phyloP scores from a whole-genome alignment of 2,888 invertebrate genomes.

The Chesias legatella region DNA sequence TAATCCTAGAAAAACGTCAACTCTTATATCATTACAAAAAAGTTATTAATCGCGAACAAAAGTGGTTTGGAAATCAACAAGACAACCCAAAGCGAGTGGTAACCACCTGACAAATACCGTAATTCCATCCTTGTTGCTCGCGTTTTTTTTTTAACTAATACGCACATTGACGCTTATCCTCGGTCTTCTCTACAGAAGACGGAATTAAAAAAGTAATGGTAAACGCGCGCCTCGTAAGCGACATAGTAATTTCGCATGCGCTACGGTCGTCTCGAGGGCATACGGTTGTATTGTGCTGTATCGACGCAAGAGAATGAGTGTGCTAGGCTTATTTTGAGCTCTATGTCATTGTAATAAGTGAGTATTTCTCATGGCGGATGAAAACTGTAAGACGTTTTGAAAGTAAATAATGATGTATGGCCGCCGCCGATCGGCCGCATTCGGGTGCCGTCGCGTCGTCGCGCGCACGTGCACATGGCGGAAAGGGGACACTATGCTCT shows the following conservation, averaged over 20 bases:
- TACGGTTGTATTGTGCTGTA: conserved; percentile 32
- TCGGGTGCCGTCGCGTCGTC: conserved; percentile 68
- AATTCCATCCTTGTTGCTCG: conserved; percentile 39
- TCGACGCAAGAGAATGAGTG: conserved; percentile 22
- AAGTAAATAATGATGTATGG: conserved; percentile 33
- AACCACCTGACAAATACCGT: conserved; percentile 59
- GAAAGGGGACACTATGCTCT: conserved; percentile 49
- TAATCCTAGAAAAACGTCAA: conserved; percentile 37
- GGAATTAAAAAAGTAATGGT: conserved; percentile 43
- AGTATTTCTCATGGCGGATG: conserved; percentile 10
- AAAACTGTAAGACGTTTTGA: conserved; percentile 25
- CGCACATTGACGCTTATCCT: conserved; percentile 38
- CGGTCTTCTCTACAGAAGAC: not conserved
- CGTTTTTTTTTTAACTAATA: conserved; percentile 23
- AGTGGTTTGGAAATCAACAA: conserved; percentile 71
- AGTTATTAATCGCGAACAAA: conserved; percentile 48
- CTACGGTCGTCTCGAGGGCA: conserved; percentile 68
- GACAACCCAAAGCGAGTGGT: conserved; percentile 60
- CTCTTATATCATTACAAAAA: conserved; percentile 49
- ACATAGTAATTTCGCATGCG: conserved; percentile 63
- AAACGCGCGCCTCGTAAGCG: conserved; percentile 28
- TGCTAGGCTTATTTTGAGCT: conserved; percentile 17
- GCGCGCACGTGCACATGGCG: conserved; percentile 66
- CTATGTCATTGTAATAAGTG: not conserved
- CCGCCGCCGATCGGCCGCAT: conserved; percentile 60